These are phyloP conservation scores for Drosophila birchii DNA, from an alignment of 2,888 invertebrate species.

Conservation along the genomic window DNA sequence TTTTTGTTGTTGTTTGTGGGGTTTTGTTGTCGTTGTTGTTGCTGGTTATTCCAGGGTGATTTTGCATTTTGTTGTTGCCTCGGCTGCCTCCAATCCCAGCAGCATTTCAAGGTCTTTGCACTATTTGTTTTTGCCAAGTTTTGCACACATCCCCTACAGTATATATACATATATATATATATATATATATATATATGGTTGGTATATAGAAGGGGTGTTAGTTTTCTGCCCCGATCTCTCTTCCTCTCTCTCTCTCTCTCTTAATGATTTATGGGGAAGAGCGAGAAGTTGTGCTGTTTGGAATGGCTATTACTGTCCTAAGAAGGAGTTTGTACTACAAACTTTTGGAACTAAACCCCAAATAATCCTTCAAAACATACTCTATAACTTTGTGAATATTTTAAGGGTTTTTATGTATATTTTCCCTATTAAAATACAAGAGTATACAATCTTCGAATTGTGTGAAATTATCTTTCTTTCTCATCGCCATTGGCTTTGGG, in stretches of 20 bases:
- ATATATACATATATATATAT: conserved; percentile 11
- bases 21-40: conserved; percentile 12
- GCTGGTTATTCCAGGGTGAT: conserved; percentile 75
- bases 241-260: conserved; percentile 14
- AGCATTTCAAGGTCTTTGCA: conserved; percentile 76
- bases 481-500: conserved; percentile 1
- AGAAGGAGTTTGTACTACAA: neutral
- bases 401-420: no score
- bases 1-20: conserved; percentile 14
- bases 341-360: neutral
- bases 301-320: neutral
- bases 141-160: conserved; percentile 65
- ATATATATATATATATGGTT: conserved; percentile 8
- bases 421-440: neutral
- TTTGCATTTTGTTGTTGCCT: conserved; percentile 65
- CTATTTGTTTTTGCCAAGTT: conserved; percentile 77
- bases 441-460: neutral
- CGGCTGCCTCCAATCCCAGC: conserved; percentile 53
- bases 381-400: neutral
- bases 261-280: conserved; percentile 31
- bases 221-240: conserved; percentile 76
- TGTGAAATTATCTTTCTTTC: neutral
- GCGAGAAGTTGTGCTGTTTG: conserved; percentile 63
- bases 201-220: conserved; percentile 51
- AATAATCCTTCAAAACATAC: neutral